Conservation (phyloP, 2,113 vertebrate species). For the Cephalopholis sonnerati region DNA sequence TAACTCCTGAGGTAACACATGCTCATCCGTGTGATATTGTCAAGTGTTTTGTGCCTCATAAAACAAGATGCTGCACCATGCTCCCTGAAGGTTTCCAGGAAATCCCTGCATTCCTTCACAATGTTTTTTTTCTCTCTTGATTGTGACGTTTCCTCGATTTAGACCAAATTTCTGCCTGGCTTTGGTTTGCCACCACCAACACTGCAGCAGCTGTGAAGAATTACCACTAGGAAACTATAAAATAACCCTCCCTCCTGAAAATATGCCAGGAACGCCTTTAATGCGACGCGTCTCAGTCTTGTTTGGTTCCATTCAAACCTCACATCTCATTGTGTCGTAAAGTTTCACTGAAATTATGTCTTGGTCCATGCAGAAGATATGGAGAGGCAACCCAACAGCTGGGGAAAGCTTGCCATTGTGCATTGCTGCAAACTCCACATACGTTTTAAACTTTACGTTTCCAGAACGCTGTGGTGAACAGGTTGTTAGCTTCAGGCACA, state of each 20-base stretch:
- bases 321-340: constrained; percentile 12
- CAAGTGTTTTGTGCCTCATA: constrained; percentile 35
- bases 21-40: constrained; percentile 4
- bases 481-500: no score
- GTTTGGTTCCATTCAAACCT: constrained; percentile 32
- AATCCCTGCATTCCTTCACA: background rate
- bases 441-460: no score
- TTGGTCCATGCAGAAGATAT: constrained; percentile 32
- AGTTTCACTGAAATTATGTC: constrained; percentile 18
- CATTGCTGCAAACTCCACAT: no score
- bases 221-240: constrained; percentile 68
- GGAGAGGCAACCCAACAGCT: background rate
- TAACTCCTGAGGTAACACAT: constrained; percentile 29
- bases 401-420: no score
- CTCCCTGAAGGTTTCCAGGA: constrained; percentile 30
- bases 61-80: constrained; percentile 11
- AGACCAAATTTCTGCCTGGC: constrained; percentile 28
- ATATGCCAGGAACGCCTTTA: constrained; percentile 54
- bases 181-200: constrained; percentile 26
- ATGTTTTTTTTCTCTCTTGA: background rate
- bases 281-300: constrained; percentile 42
- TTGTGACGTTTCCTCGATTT: constrained; percentile 31
- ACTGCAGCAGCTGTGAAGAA: constrained; percentile 53
- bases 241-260: constrained; percentile 33
- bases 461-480: no score